Evolutionary conservation across 2,888 invertebrate genomes (phyloP).

Genomic region (Thera obeliscata): DNA sequence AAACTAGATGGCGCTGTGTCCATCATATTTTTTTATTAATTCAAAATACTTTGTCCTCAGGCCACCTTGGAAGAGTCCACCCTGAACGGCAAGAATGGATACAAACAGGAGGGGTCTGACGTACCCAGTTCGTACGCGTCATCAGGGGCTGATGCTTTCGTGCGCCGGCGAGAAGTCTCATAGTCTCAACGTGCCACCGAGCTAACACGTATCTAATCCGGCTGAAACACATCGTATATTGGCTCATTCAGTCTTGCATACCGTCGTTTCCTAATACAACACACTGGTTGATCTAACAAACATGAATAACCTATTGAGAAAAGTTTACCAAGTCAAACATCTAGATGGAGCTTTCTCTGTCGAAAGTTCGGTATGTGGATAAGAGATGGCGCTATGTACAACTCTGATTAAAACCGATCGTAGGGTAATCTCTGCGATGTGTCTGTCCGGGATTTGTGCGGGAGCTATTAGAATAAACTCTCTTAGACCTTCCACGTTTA

Average conservation of each 20-base stretch:
- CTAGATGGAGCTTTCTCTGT: background rate
- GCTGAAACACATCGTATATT: slow-evolving; percentile 2
- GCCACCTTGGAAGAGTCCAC: slow-evolving; percentile 85
- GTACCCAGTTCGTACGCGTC: slow-evolving; percentile 77
- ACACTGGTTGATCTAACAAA: background rate
- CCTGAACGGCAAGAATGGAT: slow-evolving; percentile 70
- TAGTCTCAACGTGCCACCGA: slow-evolving; percentile 30
- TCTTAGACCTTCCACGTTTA: slow-evolving; percentile 3
- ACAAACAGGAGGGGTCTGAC: slow-evolving; percentile 74
- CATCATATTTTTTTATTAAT: background rate
- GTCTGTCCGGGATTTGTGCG: slow-evolving; percentile 9
- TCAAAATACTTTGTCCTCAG: slow-evolving; percentile 62
- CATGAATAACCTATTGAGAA: background rate
- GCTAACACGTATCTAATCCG: slow-evolving; percentile 3
- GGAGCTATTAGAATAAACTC: slow-evolving; percentile 7
- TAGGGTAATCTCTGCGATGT: slow-evolving; percentile 9
- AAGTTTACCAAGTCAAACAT: background rate
- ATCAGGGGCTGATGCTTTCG: slow-evolving; percentile 77
- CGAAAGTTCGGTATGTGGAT: background rate
- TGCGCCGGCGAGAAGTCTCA: slow-evolving; percentile 64
- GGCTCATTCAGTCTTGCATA: slow-evolving; percentile 8
- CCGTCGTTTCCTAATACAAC: background rate
- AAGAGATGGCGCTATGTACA: slow-evolving; percentile 18
- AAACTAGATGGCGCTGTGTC: too few relatives aligned
- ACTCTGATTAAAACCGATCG: slow-evolving; percentile 5